Evolutionary conservation across 2,888 invertebrate genomes (phyloP), one percentile per base, ranked within the genome.

Genomic region (Latrodectus hesperus): DNA sequence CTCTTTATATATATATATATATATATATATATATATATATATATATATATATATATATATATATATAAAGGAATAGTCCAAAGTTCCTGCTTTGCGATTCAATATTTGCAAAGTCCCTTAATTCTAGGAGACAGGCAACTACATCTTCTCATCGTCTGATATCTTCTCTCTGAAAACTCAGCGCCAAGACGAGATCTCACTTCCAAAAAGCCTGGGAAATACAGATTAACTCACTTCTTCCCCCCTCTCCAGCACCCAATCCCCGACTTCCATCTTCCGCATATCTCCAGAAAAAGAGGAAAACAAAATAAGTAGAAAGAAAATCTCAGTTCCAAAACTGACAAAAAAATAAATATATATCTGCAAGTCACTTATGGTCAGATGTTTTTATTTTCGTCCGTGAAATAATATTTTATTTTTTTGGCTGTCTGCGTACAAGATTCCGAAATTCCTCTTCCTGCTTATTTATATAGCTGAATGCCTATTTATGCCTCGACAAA

Each of bases 401-500:
- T 16, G 60, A 60, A 60, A 60, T 11, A 60, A 12, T 60, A 12
- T 60, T 74, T 16, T 38, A 55, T 26, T 74, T 78, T 49, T 38
- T 12, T 60, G 38, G 60, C 10, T 78, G 77, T 51, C 80, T 38
- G 38, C 38, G 38, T 38, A 38, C 38, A 38, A 72, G 64, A 71
- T 72, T 60, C 72, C 60, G 71, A 38, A 55, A 60, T 79, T 60
- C 60, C 51, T 51, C 52, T 77, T 52, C 53, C n/a, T 79, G 17
- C 16, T 68, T 53, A 9, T 16, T 53, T 73, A n/a, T n/a, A 60
- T 60, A 60, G 60, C 22, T 74, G 14, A 10, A 52, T 22, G 51
- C 26, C 38, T 78, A 78, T 78, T 78, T 70, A 78, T 78, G 68
- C 78, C 70, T 68, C 79, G 49, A 80, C 55, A 80, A 26, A 72